These are phyloP conservation scores for Philopedon plagiatum DNA, from an alignment of 2,888 invertebrate species.

Conservation along the genomic window DNA sequence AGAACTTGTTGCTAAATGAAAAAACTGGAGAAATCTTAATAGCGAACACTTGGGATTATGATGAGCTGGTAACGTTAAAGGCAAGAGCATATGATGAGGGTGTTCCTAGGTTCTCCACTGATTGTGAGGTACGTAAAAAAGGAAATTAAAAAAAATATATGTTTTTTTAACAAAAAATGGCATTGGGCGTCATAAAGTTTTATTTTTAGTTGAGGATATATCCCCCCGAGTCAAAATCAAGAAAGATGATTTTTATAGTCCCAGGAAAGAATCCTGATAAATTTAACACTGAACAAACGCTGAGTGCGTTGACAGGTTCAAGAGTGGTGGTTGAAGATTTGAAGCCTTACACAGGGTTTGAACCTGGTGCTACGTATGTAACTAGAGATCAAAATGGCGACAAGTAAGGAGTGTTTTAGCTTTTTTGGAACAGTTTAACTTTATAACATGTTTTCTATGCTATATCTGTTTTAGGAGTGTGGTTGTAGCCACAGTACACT, in stretches of 20 bases:
- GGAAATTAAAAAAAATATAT: neutral
- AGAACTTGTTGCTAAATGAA: constrained; percentile 80
- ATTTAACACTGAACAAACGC: constrained; percentile 80
- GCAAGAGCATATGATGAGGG: constrained; percentile 89
- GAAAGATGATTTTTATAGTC: constrained; percentile 86
- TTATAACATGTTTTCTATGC: neutral
- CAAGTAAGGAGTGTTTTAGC: constrained; percentile 66
- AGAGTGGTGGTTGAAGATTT: constrained; percentile 83
- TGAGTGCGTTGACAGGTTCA: constrained; percentile 85
- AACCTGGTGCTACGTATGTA: constrained; percentile 73
- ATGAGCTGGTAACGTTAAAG: constrained; percentile 75
- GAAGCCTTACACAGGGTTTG: constrained; percentile 75
- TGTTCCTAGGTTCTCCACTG: constrained; percentile 82
- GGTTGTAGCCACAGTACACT: constrained; percentile 80
- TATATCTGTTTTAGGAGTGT: constrained; percentile 73
- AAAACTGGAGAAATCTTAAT: constrained; percentile 83
- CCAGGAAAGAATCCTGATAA: constrained; percentile 84
- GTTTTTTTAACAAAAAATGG: neutral
- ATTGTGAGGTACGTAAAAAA: constrained; percentile 76
- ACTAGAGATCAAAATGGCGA: constrained; percentile 72
- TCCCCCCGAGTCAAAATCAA: constrained; percentile 82
- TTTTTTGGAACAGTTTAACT: neutral
- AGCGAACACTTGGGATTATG: constrained; percentile 67
- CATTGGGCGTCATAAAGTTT: too few relatives aligned
- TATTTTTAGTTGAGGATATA: constrained; percentile 69